phyloP scores from a whole-genome alignment of 2,888 invertebrate species.

The Antheraea yamamai region DNA sequence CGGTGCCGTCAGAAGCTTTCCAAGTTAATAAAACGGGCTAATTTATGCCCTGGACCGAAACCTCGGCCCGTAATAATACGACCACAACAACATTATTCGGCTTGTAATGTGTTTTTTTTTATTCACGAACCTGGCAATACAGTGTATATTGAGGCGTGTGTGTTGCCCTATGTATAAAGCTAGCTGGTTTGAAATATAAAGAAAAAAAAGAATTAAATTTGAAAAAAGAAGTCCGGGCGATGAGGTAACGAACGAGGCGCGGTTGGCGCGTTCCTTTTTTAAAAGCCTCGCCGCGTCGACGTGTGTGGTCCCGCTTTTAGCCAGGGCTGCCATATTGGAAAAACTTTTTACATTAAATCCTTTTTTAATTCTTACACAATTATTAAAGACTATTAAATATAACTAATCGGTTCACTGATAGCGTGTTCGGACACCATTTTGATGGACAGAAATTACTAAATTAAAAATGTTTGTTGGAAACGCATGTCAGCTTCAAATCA shows the following conservation, averaged over 20 bases:
- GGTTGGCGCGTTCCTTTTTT: constrained; percentile 79
- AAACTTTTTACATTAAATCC: background rate
- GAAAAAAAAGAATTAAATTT: constrained; percentile 47
- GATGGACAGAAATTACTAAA: too few relatives aligned
- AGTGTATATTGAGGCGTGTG: constrained; percentile 24
- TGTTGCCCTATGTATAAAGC: constrained; percentile 71
- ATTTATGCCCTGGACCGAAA: constrained; percentile 57
- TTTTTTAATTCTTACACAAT: background rate
- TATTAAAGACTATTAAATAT: too few relatives aligned
- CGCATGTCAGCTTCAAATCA: too few relatives aligned
- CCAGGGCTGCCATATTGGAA: constrained; percentile 19
- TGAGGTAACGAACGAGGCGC: constrained; percentile 81
- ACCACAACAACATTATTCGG: constrained; percentile 69
- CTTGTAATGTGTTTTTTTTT: constrained; percentile 27
- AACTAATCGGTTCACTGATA: too few relatives aligned
- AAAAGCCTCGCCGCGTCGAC: constrained; percentile 67
- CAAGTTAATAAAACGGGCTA: constrained; percentile 64
- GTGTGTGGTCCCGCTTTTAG: constrained; percentile 68
- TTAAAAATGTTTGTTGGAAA: too few relatives aligned
- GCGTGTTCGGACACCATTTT: too few relatives aligned
- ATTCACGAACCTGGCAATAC: constrained; percentile 27
- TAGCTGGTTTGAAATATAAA: constrained; percentile 57
- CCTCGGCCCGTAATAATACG: constrained; percentile 50
- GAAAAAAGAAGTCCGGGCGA: constrained; percentile 69
- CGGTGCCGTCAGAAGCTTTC: constrained; percentile 62